Percentiles rank a stretch among this genome's conserved stretches.
phyloP scores from a whole-genome alignment of 2,888 invertebrate species.

The Antheraea yamamai region DNA sequence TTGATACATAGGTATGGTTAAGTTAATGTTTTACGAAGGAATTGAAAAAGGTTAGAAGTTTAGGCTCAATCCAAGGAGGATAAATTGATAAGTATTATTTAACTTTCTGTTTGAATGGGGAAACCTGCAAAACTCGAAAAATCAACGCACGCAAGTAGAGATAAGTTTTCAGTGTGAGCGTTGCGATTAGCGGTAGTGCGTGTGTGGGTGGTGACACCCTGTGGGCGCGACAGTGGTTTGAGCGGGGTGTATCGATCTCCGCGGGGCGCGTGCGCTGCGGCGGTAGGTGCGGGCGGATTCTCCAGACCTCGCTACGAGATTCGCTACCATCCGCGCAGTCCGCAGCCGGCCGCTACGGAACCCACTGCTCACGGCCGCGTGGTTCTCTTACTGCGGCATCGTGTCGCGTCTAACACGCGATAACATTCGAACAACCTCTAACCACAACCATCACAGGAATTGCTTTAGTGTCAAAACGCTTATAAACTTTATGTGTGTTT shows the following conservation, averaged over 20 bases:
- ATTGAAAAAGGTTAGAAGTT: neutral
- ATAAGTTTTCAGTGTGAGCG: constrained; percentile 46
- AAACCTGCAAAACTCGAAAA: constrained; percentile 49
- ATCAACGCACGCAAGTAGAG: constrained; percentile 52
- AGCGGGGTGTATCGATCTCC: constrained; percentile 79
- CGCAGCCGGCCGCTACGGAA: constrained; percentile 74
- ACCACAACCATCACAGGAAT: constrained; percentile 67
- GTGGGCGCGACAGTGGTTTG: constrained; percentile 62
- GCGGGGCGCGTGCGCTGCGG: constrained; percentile 73
- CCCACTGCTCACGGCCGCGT: constrained; percentile 54
- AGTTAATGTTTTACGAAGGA: neutral
- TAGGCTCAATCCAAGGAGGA: neutral
- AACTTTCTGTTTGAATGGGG: neutral
- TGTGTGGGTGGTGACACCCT: constrained; percentile 48
- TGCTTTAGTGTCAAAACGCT: constrained; percentile 61
- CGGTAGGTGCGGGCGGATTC: constrained; percentile 55
- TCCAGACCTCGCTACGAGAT: constrained; percentile 55
- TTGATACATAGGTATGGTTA: neutral
- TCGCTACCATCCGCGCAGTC: constrained; percentile 69
- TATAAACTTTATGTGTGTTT: constrained; percentile 37
- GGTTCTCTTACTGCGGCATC: constrained; percentile 44
- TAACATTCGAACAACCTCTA: constrained; percentile 70
- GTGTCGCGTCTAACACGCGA: constrained; percentile 71
- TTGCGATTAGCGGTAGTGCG: constrained; percentile 41
- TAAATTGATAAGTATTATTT: constrained; percentile 1